These are phyloP conservation scores for Augiades crinisus DNA, from an alignment of 2,888 invertebrate species.

Conservation along the genomic window DNA sequence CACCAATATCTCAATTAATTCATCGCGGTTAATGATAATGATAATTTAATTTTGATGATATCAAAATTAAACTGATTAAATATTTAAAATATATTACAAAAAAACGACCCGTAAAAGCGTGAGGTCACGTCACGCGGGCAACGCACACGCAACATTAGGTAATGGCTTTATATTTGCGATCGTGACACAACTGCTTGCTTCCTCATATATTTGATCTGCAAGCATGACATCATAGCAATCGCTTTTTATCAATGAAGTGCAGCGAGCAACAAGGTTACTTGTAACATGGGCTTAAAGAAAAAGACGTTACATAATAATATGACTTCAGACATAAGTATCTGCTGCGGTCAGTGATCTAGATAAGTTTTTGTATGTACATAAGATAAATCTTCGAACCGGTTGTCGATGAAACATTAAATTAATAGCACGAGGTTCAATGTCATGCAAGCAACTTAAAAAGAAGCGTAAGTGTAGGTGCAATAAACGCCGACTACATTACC, in stretches of 20 bases:
- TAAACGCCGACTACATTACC: not conserved
- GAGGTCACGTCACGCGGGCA: conserved; percentile 46
- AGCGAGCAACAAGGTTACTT: conserved; percentile 38
- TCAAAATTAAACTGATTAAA: too few species aligned
- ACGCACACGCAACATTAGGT: conserved; percentile 43
- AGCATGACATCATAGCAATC: conserved; percentile 46
- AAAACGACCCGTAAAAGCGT: conserved; percentile 35
- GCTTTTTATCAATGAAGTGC: conserved; percentile 40
- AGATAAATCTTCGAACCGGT: conserved; percentile 26
- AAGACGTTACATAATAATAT: conserved; percentile 11
- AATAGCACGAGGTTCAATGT: not conserved
- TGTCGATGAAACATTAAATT: conserved; percentile 13
- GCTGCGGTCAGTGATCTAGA: conserved; percentile 33
- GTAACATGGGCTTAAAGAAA: conserved; percentile 9
- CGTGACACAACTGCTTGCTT: conserved; percentile 47
- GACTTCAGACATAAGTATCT: conserved; percentile 18
- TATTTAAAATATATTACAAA: too few species aligned
- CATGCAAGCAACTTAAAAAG: not conserved
- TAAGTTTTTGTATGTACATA: conserved; percentile 20
- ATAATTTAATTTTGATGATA: too few species aligned
- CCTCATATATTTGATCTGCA: conserved; percentile 44
- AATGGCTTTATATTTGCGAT: conserved; percentile 49
- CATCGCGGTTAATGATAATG: too few species aligned
- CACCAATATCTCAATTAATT: too few species aligned
- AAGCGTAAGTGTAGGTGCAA: not conserved